These are phyloP conservation scores for Willisornis vidua DNA, from an alignment of 2,113 vertebrate genomes.

Conservation along the genomic window DNA sequence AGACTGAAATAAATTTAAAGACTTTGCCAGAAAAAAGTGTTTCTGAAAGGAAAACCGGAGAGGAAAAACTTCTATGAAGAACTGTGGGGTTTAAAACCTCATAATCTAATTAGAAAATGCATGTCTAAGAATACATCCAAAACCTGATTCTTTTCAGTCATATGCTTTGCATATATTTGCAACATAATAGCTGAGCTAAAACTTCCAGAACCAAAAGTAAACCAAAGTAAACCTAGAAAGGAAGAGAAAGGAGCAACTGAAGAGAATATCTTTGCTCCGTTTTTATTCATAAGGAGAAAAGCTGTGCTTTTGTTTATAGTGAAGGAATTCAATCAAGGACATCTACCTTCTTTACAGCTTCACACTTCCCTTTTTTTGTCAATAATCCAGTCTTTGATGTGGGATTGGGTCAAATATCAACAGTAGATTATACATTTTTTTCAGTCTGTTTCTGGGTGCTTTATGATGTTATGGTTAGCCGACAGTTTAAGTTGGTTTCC, in stretches of 20 bases:
- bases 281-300: not conserved
- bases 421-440: not conserved
- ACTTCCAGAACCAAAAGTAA: not conserved
- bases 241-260: not conserved
- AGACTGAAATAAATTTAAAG: not conserved
- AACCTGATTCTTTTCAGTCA: not conserved
- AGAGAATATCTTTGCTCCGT: not conserved
- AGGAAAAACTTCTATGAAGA: not conserved
- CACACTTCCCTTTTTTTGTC: not conserved
- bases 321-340: not conserved
- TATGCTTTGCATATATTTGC: not conserved
- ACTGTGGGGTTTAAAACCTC: not conserved
- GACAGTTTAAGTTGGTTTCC: not conserved
- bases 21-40: not conserved
- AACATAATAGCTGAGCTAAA: not conserved
- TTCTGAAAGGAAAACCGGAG: not conserved
- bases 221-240: not conserved
- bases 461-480: not conserved
- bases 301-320: not conserved
- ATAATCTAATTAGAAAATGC: not conserved
- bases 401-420: not conserved
- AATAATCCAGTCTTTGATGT: not conserved
- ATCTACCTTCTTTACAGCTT: not conserved
- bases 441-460: not conserved
- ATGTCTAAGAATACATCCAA: not conserved